phyloP scores from a whole-genome alignment of 2,888 invertebrate genomes.

The Tipula helvola region DNA sequence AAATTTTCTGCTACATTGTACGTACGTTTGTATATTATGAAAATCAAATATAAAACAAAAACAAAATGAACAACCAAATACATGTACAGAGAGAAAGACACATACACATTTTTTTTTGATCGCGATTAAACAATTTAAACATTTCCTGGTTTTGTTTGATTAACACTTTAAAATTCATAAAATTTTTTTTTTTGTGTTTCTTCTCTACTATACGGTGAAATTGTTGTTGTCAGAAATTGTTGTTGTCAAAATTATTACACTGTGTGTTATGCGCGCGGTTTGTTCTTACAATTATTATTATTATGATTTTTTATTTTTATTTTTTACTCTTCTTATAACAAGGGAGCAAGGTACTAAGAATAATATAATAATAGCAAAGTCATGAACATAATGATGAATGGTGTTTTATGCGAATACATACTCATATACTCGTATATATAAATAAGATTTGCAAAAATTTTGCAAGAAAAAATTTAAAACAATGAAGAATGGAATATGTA shows the following conservation, averaged over 20 bases:
- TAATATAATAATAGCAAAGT: neutral
- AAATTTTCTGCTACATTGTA: neutral
- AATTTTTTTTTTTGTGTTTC: neutral
- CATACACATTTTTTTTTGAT: neutral
- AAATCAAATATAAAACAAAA: neutral
- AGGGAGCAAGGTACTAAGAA: neutral
- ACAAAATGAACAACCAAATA: neutral
- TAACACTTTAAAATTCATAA: neutral
- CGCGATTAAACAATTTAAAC: conserved; percentile 9
- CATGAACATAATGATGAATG: conserved; percentile 4
- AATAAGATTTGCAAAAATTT: neutral
- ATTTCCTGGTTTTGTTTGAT: conserved; percentile 10
- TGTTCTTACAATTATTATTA: neutral
- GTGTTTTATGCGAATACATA: neutral
- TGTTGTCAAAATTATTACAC: neutral
- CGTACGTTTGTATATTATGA: neutral
- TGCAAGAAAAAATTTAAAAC: neutral
- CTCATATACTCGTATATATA: neutral
- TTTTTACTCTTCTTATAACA: neutral
- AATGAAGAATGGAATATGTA: neutral
- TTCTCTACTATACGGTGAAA: neutral
- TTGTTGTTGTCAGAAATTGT: neutral
- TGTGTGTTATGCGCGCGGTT: neutral
- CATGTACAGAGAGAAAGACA: neutral
- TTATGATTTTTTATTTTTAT: neutral